These are phyloP conservation scores for Porites divaricata DNA, from an alignment of 92 coral and sea anemone species.

Conservation along the genomic window DNA sequence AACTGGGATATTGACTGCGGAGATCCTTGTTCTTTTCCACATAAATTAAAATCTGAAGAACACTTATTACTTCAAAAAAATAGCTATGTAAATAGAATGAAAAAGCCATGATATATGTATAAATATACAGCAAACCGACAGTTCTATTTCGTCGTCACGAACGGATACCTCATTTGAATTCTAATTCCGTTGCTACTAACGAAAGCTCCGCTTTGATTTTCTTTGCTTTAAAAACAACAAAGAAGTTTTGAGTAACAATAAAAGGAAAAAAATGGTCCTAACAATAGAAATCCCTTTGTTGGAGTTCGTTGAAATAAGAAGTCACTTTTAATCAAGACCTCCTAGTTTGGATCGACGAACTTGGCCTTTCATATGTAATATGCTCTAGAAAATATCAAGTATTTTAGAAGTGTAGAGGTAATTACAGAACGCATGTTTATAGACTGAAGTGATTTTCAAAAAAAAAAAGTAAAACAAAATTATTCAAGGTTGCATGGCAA, in stretches of 20 bases:
- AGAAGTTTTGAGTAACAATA: neutral
- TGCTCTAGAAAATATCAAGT: neutral
- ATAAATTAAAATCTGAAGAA: neutral
- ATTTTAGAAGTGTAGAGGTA: neutral
- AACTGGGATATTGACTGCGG: neutral
- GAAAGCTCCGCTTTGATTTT: neutral
- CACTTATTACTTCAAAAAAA: slow-evolving; percentile 19
- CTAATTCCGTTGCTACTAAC: neutral
- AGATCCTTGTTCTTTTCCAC: neutral
- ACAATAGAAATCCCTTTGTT: neutral
- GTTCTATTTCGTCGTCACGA: neutral
- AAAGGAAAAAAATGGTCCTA: neutral
- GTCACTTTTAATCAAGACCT: neutral
- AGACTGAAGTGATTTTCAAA: neutral
- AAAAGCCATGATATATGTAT: neutral
- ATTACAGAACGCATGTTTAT: neutral
- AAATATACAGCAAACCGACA: neutral
- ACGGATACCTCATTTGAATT: neutral
- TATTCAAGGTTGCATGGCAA: neutral
- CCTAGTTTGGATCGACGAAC: slow-evolving; percentile 4
- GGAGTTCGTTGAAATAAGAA: neutral
- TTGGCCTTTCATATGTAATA: neutral
- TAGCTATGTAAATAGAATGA: slow-evolving; percentile 6
- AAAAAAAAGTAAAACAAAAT: neutral
- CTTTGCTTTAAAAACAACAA: neutral